Evolutionary conservation across 2,797 vertebrate genomes (phyloP).

Genomic region (Australoheros facetus): DNA sequence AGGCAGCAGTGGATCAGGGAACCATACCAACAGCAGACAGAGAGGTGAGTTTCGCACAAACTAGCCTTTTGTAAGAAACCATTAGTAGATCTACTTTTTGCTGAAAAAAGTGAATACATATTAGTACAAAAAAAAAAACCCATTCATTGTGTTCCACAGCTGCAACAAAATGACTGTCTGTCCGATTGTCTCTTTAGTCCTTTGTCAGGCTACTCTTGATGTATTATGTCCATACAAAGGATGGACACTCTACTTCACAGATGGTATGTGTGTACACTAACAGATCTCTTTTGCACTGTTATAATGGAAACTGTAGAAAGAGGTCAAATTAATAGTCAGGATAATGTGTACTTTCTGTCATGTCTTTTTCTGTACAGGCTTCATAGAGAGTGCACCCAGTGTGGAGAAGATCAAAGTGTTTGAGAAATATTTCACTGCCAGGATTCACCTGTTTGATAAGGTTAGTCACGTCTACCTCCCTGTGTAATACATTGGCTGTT

Average conservation of each 20-base stretch:
- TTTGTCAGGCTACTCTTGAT: constrained; percentile 85
- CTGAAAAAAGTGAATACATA: neutral
- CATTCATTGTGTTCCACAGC: neutral
- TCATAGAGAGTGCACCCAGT: constrained; percentile 84
- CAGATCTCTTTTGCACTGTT: neutral
- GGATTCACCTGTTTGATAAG: constrained; percentile 94
- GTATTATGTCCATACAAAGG: constrained; percentile 89
- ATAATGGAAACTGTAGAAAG: neutral
- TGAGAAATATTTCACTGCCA: constrained; percentile 89
- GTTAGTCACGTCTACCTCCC: constrained; percentile 68
- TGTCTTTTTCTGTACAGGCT: constrained; percentile 77
- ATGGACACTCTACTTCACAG: constrained; percentile 95
- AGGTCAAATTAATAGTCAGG: neutral
- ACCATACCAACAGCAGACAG: constrained; percentile 6
- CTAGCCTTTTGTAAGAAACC: neutral
- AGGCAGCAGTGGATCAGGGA: constrained; percentile 52
- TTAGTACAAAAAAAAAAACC: neutral
- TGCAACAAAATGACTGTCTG: neutral
- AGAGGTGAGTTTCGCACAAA: constrained; percentile 51
- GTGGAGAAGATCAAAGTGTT: constrained; percentile 92
- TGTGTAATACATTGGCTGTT: neutral
- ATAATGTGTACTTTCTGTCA: neutral
- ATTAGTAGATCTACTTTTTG: neutral
- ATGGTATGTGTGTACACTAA: constrained; percentile 78
- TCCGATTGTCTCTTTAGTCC: constrained; percentile 27